Evolutionary conservation across 37 sponge, comb jelly and placozoan species (phyloP).

Genomic region (Bolinopsis microptera): DNA sequence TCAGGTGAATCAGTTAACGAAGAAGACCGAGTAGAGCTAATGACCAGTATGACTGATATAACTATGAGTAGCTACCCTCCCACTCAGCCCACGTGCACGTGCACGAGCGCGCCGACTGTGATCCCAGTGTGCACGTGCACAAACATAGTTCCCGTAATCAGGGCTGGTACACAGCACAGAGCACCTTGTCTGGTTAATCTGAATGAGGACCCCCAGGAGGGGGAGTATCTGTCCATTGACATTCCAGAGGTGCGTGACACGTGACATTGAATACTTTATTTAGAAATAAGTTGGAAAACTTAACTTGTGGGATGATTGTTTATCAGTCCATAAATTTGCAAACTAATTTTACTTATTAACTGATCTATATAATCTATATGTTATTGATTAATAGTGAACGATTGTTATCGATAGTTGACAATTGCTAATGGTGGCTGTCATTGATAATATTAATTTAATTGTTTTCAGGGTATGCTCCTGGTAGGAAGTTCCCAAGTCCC

Average conservation of each 20-base stretch:
- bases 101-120: neutral
- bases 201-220: conserved; percentile 55
- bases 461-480: neutral
- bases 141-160: neutral
- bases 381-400: too few species aligned
- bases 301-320: too few species aligned
- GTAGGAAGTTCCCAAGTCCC: conserved; percentile 1
- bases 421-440: too few species aligned
- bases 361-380: too few species aligned
- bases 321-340: too few species aligned
- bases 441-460: too few species aligned
- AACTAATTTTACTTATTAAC: too few species aligned
- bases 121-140: conserved; percentile 33
- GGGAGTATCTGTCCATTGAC: conserved; percentile 19
- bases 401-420: too few species aligned
- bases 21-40: neutral
- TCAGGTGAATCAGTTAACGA: neutral
- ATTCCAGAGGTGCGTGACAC: conserved; percentile 18
- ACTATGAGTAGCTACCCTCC: neutral
- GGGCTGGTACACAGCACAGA: conserved; percentile 52
- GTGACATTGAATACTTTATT: too few species aligned
- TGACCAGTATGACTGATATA: neutral
- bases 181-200: conserved; percentile 30
- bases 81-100: conserved; percentile 46
- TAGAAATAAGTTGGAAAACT: too few species aligned